phyloP scores from a whole-genome alignment of 2,113 vertebrate species.

The Panthera uncia region DNA sequence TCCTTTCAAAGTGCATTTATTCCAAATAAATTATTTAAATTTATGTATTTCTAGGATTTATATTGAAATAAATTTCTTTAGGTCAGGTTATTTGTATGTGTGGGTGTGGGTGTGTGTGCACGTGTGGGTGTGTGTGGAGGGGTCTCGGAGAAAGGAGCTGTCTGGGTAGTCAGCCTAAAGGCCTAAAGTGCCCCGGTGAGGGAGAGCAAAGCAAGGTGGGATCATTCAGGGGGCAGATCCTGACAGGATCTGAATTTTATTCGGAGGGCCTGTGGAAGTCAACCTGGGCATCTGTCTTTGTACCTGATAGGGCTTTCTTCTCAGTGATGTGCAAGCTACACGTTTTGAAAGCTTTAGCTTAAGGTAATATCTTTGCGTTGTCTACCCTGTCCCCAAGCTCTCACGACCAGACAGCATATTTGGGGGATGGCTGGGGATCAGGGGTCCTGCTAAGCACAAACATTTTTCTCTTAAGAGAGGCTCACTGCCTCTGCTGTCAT shows the following conservation, averaged over 20 bases:
- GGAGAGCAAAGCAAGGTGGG: not conserved
- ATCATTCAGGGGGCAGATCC: no score
- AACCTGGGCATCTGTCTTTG: not conserved
- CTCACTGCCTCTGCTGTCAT: not conserved
- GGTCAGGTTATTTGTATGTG: not conserved
- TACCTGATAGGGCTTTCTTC: not conserved
- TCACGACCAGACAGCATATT: not conserved
- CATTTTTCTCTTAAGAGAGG: not conserved
- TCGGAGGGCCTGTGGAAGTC: not conserved
- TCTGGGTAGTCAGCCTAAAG: not conserved
- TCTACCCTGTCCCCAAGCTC: not conserved
- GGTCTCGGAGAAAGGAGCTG: not conserved
- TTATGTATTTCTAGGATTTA: not conserved
- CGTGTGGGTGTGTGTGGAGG: not conserved
- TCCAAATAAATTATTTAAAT: not conserved
- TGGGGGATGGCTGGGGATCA: not conserved
- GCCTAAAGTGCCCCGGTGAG: not conserved
- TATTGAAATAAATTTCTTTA: not conserved
- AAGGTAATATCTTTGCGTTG: not conserved
- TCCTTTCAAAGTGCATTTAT: not conserved
- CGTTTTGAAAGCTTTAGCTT: not conserved
- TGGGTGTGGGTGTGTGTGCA: not conserved
- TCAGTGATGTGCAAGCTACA: not conserved
- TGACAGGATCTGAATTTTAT: not conserved
- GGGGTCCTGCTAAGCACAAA: not conserved